Base-by-base conservation (phyloP, 2,888 invertebrate genomes). In the Pycnomerus fuliginosus region DNA sequence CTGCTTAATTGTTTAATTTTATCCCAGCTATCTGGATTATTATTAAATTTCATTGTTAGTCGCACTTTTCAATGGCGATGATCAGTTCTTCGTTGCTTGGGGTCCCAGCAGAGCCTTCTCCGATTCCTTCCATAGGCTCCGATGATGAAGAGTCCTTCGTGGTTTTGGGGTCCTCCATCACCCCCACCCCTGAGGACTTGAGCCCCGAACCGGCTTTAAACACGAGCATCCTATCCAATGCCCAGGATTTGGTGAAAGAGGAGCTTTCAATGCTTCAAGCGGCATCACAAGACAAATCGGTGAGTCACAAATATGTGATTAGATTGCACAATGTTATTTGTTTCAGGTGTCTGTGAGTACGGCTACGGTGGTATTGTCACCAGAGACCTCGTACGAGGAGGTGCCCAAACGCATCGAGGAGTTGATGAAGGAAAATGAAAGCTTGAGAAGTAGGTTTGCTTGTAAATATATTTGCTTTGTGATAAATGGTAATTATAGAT, bases 351-450 rank as follows among this genome's bases (percentile, higher is more conserved):
- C n/a, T n/a, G n/a, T n/a, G n/a, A n/a, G n/a, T n/a, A n/a, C n/a
- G n/a, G n/a, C n/a, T n/a, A n/a, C n/a, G n/a, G n/a, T n/a, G n/a
- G n/a, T n/a, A n/a, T n/a, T n/a, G n/a, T n/a, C n/a, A n/a, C n/a
- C n/a, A n/a, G n/a, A n/a, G n/a, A n/a, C n/a, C n/a, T 98, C 98
- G 98, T 98, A 59, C 3, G 62, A 64, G 25, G 66, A 69, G 49
- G 58, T 68, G 28, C 65, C 67, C 25, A 56, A 55, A 17, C 64
- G 64, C 44, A 57, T 69, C 8, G 57, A 64, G 28, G 52, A 55
- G 33, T 34, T 69, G 8, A 50, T 66, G 14, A 53, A 57, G 16
- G 69, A 69, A 47, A 69, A 68, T 45, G 34, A 50, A 7, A 54
- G 60, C 30, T 51, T 68, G 33, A 67, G 65, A 58, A 57, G 62